phyloP scores from a whole-genome alignment of 1,140 invertebrate species.

The Trichoplusia ni region DNA sequence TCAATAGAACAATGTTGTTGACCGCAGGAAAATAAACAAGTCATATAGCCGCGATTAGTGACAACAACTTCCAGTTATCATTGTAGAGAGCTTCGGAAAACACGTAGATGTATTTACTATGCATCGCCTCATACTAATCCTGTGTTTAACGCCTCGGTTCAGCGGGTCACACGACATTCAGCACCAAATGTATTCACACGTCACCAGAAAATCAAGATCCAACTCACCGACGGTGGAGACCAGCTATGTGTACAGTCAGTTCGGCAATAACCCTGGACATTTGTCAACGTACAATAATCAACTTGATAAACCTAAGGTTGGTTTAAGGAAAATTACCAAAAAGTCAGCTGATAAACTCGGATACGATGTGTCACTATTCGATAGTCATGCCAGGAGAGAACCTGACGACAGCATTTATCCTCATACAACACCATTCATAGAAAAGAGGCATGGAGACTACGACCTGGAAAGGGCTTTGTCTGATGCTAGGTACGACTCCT shows the following conservation, averaged over 20 bases:
- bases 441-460: conserved; percentile 30
- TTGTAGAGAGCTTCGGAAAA: conserved; percentile 30
- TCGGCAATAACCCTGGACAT: conserved; percentile 37
- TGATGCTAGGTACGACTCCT: conserved; percentile 32
- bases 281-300: background rate
- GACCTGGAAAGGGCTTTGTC: conserved; percentile 31
- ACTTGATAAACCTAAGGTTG: background rate
- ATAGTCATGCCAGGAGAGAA: too few relatives aligned
- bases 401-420: background rate
- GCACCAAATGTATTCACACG: conserved; percentile 7
- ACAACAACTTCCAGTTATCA: conserved; percentile 53
- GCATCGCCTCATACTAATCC: conserved; percentile 46
- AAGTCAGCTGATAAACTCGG: background rate
- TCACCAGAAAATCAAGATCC: conserved; percentile 44
- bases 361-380: background rate
- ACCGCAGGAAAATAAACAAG: conserved; percentile 55
- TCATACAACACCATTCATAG: background rate
- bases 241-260: conserved; percentile 47
- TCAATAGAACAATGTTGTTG: conserved; percentile 60
- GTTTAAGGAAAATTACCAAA: background rate
- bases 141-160: conserved; percentile 47
- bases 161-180: conserved; percentile 40
- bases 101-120: conserved; percentile 44
- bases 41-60: conserved; percentile 63
- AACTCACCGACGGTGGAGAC: conserved; percentile 42